Base-by-base conservation (phyloP, 2,113 vertebrate species). In the Sinocyclocheilus rhinocerous region DNA sequence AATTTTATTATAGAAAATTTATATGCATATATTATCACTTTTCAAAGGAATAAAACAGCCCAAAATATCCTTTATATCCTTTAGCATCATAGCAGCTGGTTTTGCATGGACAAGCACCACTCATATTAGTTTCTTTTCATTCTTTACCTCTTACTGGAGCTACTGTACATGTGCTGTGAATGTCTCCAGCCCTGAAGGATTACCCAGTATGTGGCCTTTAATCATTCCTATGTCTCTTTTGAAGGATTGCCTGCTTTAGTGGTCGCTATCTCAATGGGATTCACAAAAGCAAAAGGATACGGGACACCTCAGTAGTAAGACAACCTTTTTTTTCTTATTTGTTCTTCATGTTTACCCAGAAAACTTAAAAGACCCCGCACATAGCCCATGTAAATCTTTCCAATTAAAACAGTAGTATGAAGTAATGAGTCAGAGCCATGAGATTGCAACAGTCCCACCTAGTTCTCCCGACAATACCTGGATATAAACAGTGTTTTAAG, bases 251-350 rank as follows among this genome's bases (percentile, higher is more conserved):
- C 98, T 90, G 98, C 98, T 79, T 93, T 99, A 92, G 98, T 99
- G 86, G 98, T 99, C 90, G 98, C 98, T 76, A 97, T 99, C 88
- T 99, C 98, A 81, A 98, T 99, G 94, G 98, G 98, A 93, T 99
- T 99, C 94, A 99, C 98, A 88, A 98, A 99, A 95, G 98, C 98
- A 67, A 99, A 99, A 91, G 98, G 98, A 94, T 99, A 99, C 63
- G 98, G 98, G 91, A 99, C 98, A 76, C 95, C 96, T 83, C 95
- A 97, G 90, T 99, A 99, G 98, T 99, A 98, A 97, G 98, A 70
- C 33, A 16, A 4, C 4, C 95, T 26, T 1, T 8, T 92, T 76
- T 39, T 45, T 42, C 39, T 55, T 6, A 48, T 73, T 57, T 63
- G 33, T 69, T 87, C 1, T n/a, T 59, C 29, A 45, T 52, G 26